Conservation (phyloP, 2,113 vertebrate species). For the Hemiprocne comata region DNA sequence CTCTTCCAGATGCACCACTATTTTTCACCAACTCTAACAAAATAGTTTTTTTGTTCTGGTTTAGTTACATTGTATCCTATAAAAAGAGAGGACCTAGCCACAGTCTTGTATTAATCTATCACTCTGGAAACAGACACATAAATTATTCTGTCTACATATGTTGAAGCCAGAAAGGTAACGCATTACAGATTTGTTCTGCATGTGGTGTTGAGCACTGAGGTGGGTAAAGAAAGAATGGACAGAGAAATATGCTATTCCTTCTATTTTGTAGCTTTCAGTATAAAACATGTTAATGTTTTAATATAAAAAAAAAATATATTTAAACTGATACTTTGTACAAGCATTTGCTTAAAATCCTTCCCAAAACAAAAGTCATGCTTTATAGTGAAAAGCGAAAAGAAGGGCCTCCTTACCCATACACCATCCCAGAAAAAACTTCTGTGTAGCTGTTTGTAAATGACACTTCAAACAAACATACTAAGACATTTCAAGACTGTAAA, state of each 20-base stretch:
- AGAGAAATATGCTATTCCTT: background rate
- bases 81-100: background rate
- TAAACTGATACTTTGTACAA: background rate
- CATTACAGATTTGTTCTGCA: background rate
- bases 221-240: background rate
- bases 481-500: constrained; percentile 23
- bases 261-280: background rate
- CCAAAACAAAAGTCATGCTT: constrained; percentile 9
- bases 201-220: background rate
- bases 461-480: background rate
- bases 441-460: background rate
- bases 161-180: background rate
- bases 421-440: constrained; percentile 6
- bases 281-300: background rate
- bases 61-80: background rate
- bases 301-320: background rate
- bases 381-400: background rate
- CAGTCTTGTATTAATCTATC: background rate
- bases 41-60: background rate
- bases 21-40: background rate
- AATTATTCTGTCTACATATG: background rate
- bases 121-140: background rate
- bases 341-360: background rate
- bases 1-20: background rate
- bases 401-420: background rate